Percentiles rank a stretch among this genome's conserved stretches.
Conservation (phyloP, 2,797 vertebrate species). For the Corythornis leucogaster region DNA sequence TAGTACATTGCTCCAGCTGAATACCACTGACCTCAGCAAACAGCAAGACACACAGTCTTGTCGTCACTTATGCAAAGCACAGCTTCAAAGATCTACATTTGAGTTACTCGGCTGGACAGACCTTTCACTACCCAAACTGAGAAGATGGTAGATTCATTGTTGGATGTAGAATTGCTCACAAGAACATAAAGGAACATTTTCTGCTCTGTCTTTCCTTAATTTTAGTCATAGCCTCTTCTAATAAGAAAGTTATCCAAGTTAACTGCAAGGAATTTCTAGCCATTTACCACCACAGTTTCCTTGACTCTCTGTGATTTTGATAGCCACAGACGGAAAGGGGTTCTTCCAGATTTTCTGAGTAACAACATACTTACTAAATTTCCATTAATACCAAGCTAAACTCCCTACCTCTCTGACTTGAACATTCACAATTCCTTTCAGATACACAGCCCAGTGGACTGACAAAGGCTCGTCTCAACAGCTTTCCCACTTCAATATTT, state of each 20-base stretch:
- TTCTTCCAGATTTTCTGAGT: neutral
- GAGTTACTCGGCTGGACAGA: neutral
- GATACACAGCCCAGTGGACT: neutral
- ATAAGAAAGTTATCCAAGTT: neutral
- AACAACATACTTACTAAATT: neutral
- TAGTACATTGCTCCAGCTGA: neutral
- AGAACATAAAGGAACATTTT: neutral
- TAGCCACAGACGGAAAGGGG: neutral
- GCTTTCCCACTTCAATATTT: neutral
- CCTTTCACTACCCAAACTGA: neutral
- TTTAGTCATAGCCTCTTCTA: neutral
- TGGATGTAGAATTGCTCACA: neutral
- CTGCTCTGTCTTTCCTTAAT: neutral
- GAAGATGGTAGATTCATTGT: neutral
- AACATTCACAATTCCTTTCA: neutral
- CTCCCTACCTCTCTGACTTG: neutral
- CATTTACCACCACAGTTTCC: neutral
- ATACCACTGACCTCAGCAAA: neutral
- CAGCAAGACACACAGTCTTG: rapidly evolving
- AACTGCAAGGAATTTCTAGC: neutral
- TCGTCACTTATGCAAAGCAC: neutral
- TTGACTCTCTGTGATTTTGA: neutral
- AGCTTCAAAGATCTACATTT: neutral
- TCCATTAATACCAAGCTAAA: neutral
- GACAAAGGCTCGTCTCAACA: neutral